Percentiles rank a stretch among this genome's conserved stretches.
Evolutionary conservation across 2,888 invertebrate species (phyloP).

Genomic region (Cosmopolites sordidus): DNA sequence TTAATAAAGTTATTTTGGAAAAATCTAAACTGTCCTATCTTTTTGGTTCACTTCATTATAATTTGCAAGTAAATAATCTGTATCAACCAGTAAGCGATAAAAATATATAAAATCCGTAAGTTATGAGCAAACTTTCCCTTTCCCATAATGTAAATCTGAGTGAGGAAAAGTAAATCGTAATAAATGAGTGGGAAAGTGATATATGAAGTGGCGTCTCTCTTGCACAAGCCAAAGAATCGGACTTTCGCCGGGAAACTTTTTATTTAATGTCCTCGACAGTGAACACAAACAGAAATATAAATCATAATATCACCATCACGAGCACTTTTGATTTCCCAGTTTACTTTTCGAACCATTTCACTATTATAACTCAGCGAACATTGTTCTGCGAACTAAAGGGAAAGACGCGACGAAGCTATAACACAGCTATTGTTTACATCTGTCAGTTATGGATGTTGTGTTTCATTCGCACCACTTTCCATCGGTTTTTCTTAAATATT

Average conservation of each 20-base stretch:
- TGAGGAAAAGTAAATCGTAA: slow-evolving; percentile 20
- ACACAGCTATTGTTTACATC: slow-evolving; percentile 14
- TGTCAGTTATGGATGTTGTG: slow-evolving; percentile 18
- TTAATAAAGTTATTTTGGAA: no score
- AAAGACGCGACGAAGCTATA: slow-evolving; percentile 3
- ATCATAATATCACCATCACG: slow-evolving; percentile 13
- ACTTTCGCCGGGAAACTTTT: slow-evolving; percentile 18
- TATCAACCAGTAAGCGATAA: no score
- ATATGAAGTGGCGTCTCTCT: slow-evolving; percentile 23
- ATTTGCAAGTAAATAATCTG: no score
- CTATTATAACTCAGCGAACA: slow-evolving; percentile 4
- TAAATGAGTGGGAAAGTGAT: slow-evolving; percentile 20
- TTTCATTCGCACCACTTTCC: slow-evolving; percentile 7
- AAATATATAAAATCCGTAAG: no score
- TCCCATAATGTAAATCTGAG: slow-evolving; percentile 6
- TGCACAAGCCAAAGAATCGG: slow-evolving; percentile 15
- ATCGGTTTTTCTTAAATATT: slow-evolving; percentile 6
- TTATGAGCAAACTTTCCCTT: neutral
- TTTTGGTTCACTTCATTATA: no score
- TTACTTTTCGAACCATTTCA: slow-evolving; percentile 9
- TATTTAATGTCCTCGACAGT: slow-evolving; percentile 17
- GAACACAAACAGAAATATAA: slow-evolving; percentile 22
- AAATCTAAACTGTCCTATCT: no score
- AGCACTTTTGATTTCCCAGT: slow-evolving; percentile 1
- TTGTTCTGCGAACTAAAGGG: slow-evolving; percentile 2